Percentiles rank a stretch among this genome's conserved stretches.
These are phyloP conservation scores for Anthonomus grandis DNA, from an alignment of 1,140 invertebrate species.

Conservation along the genomic window DNA sequence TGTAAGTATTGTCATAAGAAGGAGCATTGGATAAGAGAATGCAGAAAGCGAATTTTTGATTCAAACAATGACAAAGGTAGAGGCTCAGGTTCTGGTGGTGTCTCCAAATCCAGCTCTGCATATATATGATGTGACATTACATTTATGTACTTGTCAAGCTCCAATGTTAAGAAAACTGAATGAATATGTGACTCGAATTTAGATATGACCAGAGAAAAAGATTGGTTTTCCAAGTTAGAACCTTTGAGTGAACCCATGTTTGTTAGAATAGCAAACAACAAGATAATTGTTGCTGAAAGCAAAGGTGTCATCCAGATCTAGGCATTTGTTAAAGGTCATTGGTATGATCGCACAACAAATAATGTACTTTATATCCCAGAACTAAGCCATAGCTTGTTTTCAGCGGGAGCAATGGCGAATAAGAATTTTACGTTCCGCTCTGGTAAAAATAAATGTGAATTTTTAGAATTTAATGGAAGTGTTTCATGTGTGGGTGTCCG, in stretches of 20 bases:
- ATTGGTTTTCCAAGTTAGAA: no score
- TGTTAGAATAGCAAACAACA: conserved; percentile 32
- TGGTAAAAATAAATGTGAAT: conserved; percentile 21
- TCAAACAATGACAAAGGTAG: not conserved
- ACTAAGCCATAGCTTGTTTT: conserved; percentile 15
- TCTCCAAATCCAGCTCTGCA: not conserved
- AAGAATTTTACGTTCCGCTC: conserved; percentile 19
- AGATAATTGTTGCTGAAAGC: conserved; percentile 26
- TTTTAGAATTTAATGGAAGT: conserved; percentile 8
- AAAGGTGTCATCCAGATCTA: conserved; percentile 30
- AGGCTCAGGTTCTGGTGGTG: no score
- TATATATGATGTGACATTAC: conserved; percentile 21
- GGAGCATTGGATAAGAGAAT: conserved; percentile 12
- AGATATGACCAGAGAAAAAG: no score
- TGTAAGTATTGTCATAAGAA: conserved; percentile 16
- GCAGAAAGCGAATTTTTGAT: conserved; percentile 9
- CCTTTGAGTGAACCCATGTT: no score
- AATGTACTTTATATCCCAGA: conserved; percentile 20
- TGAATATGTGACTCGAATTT: conserved; percentile 23
- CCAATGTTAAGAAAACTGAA: not conserved
- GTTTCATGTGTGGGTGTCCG: conserved; percentile 10
- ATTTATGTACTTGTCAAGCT: not conserved
- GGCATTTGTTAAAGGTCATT: no score
- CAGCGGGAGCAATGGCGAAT: conserved; percentile 18
- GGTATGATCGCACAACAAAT: conserved; percentile 17